These are phyloP conservation scores for Numida meleagris DNA, from an alignment of 2,113 vertebrate genomes.

Conservation along the genomic window DNA sequence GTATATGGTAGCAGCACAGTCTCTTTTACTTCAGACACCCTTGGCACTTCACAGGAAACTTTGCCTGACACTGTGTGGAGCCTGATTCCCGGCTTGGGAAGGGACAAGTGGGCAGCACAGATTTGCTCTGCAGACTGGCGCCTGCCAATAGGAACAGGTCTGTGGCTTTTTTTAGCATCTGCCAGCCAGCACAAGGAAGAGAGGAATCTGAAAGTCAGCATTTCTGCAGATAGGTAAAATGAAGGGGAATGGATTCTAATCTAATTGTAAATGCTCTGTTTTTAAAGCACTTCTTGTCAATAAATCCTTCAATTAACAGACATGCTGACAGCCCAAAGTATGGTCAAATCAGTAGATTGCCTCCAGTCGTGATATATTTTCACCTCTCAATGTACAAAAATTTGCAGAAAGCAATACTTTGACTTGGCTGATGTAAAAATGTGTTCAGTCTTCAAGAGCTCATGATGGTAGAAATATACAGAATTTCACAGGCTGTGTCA, in stretches of 20 bases:
- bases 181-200: slow-evolving; percentile 11
- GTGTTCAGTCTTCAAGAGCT: background rate
- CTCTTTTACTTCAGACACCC: background rate
- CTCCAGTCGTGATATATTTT: background rate
- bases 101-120: fast-evolving
- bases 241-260: slow-evolving; percentile 64
- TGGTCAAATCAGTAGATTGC: background rate
- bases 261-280: slow-evolving; percentile 59
- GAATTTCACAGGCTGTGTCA: background rate
- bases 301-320: slow-evolving; percentile 48
- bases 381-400: background rate
- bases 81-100: background rate
- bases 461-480: background rate
- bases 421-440: background rate
- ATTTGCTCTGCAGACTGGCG: slow-evolving; percentile 26
- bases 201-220: slow-evolving; percentile 46
- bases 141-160: background rate
- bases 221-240: slow-evolving; percentile 37
- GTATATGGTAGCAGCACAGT: fast-evolving
- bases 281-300: slow-evolving; percentile 44
- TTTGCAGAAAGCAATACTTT: background rate
- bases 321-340: background rate
- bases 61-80: background rate
- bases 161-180: slow-evolving; percentile 41
- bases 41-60: background rate